Conservation (phyloP, 2,888 invertebrate species). For the Calameuta idolon region DNA sequence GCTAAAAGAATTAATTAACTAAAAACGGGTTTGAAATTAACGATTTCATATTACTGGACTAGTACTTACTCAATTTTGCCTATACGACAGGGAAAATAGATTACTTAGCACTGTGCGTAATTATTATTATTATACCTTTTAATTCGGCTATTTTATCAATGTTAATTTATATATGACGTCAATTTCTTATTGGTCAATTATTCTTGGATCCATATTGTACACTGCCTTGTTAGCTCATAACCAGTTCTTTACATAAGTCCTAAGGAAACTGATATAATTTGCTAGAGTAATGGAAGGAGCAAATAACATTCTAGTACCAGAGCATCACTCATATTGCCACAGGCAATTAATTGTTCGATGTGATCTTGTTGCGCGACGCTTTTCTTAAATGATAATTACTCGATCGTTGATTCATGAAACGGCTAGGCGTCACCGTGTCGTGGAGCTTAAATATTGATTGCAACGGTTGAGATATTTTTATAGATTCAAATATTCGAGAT, state of each 20-base stretch:
- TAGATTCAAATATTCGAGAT: neutral
- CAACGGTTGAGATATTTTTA: neutral
- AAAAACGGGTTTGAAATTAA: neutral
- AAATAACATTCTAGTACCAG: neutral
- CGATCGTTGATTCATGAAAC: neutral
- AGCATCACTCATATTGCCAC: neutral
- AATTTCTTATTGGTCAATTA: neutral
- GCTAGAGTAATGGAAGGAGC: neutral
- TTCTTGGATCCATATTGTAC: neutral
- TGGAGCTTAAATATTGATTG: neutral
- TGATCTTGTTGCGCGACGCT: neutral
- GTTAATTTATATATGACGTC: neutral
- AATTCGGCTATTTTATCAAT: neutral
- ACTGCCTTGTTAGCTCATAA: neutral
- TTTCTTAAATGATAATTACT: neutral
- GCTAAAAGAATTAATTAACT: neutral
- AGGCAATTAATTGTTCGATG: neutral
- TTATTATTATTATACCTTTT: neutral
- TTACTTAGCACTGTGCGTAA: neutral
- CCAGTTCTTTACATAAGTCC: neutral
- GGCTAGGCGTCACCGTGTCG: neutral
- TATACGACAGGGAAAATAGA: neutral
- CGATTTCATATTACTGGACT: neutral
- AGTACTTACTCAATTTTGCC: neutral
- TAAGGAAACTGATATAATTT: neutral